These are phyloP conservation scores for Cremastinae sp. DNA, from an alignment of 2,888 invertebrate species.

Conservation along the genomic window DNA sequence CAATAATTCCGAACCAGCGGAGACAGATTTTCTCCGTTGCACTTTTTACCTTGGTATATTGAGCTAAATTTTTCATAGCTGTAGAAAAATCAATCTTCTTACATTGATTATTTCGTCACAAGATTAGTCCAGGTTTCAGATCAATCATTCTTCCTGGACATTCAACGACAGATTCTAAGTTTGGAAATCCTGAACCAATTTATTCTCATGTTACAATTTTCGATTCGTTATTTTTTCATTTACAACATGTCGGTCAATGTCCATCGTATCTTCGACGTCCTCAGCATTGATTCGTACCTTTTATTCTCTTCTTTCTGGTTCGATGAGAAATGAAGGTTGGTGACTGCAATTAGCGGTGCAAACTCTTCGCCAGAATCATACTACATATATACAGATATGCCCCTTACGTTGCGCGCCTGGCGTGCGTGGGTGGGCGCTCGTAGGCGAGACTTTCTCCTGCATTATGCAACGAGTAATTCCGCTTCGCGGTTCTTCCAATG, in stretches of 20 bases:
- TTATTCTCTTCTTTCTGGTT: neutral
- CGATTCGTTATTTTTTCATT: too few species aligned
- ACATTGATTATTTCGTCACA: too few species aligned
- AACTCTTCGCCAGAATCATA: slow-evolving; percentile 46
- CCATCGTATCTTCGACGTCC: neutral
- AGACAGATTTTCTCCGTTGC: neutral
- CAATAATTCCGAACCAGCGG: too few species aligned
- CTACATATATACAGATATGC: slow-evolving; percentile 25
- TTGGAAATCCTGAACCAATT: too few species aligned
- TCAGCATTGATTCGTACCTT: neutral
- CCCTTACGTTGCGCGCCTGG: slow-evolving; percentile 23
- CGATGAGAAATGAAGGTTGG: neutral
- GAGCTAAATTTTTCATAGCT: neutral
- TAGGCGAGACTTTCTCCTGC: slow-evolving; percentile 43
- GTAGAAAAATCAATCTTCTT: neutral
- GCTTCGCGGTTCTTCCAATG: slow-evolving; percentile 49
- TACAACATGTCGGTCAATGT: neutral
- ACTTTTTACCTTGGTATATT: neutral
- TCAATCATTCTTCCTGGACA: too few species aligned
- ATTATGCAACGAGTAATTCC: slow-evolving; percentile 63
- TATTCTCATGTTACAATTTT: too few species aligned
- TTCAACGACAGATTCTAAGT: too few species aligned
- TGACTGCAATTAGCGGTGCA: slow-evolving; percentile 53
- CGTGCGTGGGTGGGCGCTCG: neutral
- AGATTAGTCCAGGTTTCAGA: too few species aligned